These are phyloP conservation scores for Pseudomyrmex dendroicus DNA, from an alignment of 1,140 invertebrate genomes.

Conservation along the genomic window DNA sequence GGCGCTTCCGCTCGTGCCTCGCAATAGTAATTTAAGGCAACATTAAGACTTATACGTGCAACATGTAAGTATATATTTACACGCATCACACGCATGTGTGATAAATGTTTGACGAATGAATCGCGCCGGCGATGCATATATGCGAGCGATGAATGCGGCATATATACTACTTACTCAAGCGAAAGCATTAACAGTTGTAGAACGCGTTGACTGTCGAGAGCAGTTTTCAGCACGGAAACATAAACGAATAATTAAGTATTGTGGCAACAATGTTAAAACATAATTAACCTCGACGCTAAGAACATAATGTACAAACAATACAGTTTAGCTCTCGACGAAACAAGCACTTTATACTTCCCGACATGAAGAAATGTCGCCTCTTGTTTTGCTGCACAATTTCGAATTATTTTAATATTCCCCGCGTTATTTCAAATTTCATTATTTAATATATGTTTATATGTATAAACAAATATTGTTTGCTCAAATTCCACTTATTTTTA, in stretches of 20 bases:
- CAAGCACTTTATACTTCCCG: conserved; percentile 8
- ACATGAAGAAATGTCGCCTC: conserved; percentile 31
- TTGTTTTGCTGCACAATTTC: conserved; percentile 29
- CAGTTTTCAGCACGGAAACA: conserved; percentile 53
- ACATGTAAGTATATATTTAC: conserved; percentile 55
- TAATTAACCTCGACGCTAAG: conserved; percentile 34
- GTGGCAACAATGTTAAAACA: conserved; percentile 41
- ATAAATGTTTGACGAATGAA: conserved; percentile 59
- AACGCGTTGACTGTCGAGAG: conserved; percentile 55
- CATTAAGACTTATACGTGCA: conserved; percentile 35
- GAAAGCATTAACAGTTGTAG: conserved; percentile 55
- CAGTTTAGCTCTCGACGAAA: conserved; percentile 21
- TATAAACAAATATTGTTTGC: neutral
- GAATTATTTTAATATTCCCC: conserved; percentile 1
- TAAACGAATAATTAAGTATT: conserved; percentile 55
- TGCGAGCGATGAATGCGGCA: conserved; percentile 48
- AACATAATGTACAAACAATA: conserved; percentile 49
- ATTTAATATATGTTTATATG: too few species aligned
- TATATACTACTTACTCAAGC: conserved; percentile 3
- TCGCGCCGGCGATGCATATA: conserved; percentile 38
- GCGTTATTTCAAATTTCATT: neutral
- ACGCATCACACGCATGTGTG: conserved; percentile 63
- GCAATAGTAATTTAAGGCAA: conserved; percentile 57
- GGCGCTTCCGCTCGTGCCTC: conserved; percentile 52
- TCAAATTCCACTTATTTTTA: neutral